These are phyloP conservation scores for Ellobium chinense DNA, from an alignment of 2,888 invertebrate species.

Conservation along the genomic window DNA sequence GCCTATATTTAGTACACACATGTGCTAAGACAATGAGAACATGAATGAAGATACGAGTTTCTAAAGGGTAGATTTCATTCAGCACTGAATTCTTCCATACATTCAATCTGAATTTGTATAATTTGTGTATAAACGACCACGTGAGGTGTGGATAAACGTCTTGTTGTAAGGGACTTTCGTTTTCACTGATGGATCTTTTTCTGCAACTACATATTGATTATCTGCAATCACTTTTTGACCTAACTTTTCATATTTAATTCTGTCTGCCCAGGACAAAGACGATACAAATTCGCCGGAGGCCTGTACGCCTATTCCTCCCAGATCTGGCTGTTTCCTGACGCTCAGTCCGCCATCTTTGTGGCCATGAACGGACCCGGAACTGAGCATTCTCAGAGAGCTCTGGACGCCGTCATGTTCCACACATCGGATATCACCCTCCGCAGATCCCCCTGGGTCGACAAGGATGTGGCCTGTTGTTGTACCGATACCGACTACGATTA, in stretches of 20 bases:
- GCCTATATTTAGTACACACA: too few relatives aligned
- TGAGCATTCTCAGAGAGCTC: neutral
- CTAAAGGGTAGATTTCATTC: too few relatives aligned
- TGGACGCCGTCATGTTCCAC: slow-evolving; percentile 30
- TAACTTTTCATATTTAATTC: neutral
- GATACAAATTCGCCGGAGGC: slow-evolving; percentile 38
- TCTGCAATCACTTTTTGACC: too few relatives aligned
- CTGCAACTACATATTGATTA: too few relatives aligned
- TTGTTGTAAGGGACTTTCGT: too few relatives aligned
- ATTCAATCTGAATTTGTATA: too few relatives aligned
- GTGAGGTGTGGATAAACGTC: too few relatives aligned
- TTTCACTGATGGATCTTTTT: too few relatives aligned
- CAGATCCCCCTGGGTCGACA: slow-evolving; percentile 37
- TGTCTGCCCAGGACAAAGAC: slow-evolving; percentile 17
- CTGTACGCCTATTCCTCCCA: slow-evolving; percentile 43
- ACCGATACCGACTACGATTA: slow-evolving; percentile 10
- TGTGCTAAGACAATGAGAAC: too few relatives aligned
- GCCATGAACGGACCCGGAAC: slow-evolving; percentile 44
- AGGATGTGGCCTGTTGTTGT: slow-evolving; percentile 24
- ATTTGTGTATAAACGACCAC: too few relatives aligned
- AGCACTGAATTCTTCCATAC: too few relatives aligned
- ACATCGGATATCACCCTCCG: slow-evolving; percentile 38
- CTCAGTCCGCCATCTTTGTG: slow-evolving; percentile 32
- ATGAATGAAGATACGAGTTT: too few relatives aligned
- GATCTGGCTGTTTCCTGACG: slow-evolving; percentile 43